A percentile compares a stretch with the other conserved stretches of the same genome.
These are phyloP conservation scores for Eupeodes luniger DNA, from an alignment of 2,888 invertebrate genomes.

Conservation along the genomic window DNA sequence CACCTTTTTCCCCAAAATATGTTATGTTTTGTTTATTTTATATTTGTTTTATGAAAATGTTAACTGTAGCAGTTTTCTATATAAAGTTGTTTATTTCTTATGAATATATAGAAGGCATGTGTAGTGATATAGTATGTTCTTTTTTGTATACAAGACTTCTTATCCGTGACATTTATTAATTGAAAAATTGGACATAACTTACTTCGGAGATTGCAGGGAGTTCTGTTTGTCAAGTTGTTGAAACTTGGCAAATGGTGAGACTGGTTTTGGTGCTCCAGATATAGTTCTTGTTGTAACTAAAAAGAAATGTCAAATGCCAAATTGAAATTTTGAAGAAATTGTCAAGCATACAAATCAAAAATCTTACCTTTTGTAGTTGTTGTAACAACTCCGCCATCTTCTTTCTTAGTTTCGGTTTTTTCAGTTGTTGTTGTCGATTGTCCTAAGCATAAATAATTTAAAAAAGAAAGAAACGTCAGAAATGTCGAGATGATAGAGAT, in stretches of 20 bases:
- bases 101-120: slow-evolving; percentile 57
- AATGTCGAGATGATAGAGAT: not conserved
- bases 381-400: slow-evolving; percentile 86
- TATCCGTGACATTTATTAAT: not conserved
- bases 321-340: not conserved
- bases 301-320: slow-evolving; percentile 42
- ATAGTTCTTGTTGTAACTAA: slow-evolving; percentile 85
- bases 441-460: slow-evolving; percentile 58
- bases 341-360: too few species aligned
- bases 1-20: slow-evolving; percentile 63
- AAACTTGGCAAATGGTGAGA: slow-evolving; percentile 96
- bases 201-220: slow-evolving; percentile 91
- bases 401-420: slow-evolving; percentile 85
- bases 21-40: slow-evolving; percentile 41
- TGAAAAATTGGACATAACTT: slow-evolving; percentile 81
- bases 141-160: not conserved
- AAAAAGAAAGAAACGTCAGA: slow-evolving; percentile 37
- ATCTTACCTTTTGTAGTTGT: slow-evolving; percentile 86
- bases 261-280: slow-evolving; percentile 87
- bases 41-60: slow-evolving; percentile 51
- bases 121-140: slow-evolving; percentile 38
- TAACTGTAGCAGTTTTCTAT: slow-evolving; percentile 52
- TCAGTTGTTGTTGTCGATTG: slow-evolving; percentile 81
- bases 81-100: slow-evolving; percentile 37
- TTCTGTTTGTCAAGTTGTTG: slow-evolving; percentile 95